Base-by-base conservation (phyloP, 1,140 invertebrate genomes). In the Drosophila varians region DNA sequence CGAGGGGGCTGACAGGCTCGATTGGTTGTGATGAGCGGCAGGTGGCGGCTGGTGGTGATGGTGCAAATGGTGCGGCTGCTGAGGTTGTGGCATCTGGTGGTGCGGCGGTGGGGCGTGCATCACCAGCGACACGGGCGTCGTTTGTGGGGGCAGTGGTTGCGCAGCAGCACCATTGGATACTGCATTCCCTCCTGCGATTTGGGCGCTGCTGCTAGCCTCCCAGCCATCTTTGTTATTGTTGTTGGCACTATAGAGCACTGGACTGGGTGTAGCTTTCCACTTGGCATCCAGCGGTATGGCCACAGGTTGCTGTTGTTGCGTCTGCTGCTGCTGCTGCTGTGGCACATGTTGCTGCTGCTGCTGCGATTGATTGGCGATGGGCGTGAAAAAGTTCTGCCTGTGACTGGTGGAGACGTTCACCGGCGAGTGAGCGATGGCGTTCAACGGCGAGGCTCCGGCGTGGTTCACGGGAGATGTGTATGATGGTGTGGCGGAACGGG, bases 401-500 rank as follows among this genome's bases (percentile, higher is more conserved):
- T 94, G 53, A 93, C 93, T 86, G 91, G 94, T 88, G 91, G 94
- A 89, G 91, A 93, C 72, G 91, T 93, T 93, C 16, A 94, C 92
- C 28, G 95, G 95, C 18, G 94, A 92, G 12, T 95, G 95, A 14
- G 95, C 94, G 71, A 94, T 94, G 87, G 93, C 93, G 26, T 93
- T 93, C 11, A 83, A 48, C 11, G 94, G 94, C 12, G 94, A 95
- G 80, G 93, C 93, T 76, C 94, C 80, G 62, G 80, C 92, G 80
- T 94, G 92, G 88, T 95, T 94, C 23, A 94, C 95, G 77, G 95
- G 95, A 16, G 96, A 96, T 38, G 96, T 96, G 90, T 96, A 97
- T 25, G 96, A 96, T 58, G 97, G 96, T 36, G 96, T 97, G 56
- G 96, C 95, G 52, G 97, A 97, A 60, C 97, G 94, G 6, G 97